Conservation (phyloP, 2,113 vertebrate species). For the Terrapene triunguis region DNA sequence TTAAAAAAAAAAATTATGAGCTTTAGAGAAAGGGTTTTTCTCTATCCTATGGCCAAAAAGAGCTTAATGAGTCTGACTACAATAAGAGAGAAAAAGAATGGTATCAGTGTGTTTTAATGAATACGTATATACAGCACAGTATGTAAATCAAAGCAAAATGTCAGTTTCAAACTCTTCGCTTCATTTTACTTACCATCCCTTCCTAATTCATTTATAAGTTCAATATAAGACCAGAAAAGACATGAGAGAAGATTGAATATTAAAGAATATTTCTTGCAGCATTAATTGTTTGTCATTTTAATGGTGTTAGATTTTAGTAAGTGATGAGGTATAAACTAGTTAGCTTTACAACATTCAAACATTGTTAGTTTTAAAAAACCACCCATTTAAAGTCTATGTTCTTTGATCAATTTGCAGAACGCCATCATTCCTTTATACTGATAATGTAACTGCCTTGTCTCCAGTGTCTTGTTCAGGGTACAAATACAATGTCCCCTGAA, state of each 20-base stretch:
- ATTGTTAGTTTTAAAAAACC: constrained; percentile 59
- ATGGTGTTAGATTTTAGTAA: constrained; percentile 76
- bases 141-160: constrained; percentile 32
- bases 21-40: constrained; percentile 25
- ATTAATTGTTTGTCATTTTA: constrained; percentile 65
- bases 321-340: constrained; percentile 64
- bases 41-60: neutral
- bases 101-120: constrained; percentile 50
- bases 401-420: constrained; percentile 32
- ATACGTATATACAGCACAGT: constrained; percentile 1
- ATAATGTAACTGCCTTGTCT: constrained; percentile 52
- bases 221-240: constrained; percentile 53
- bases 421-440: constrained; percentile 44
- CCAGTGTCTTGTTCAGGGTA: constrained; percentile 66
- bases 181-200: constrained; percentile 48
- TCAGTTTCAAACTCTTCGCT: constrained; percentile 23
- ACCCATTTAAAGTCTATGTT: constrained; percentile 26
- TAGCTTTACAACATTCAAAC: constrained; percentile 72
- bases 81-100: constrained; percentile 38
- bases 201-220: constrained; percentile 69
- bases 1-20: neutral
- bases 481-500: constrained; percentile 59
- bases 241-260: constrained; percentile 48
- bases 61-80: constrained; percentile 45
- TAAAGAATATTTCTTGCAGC: constrained; percentile 65